Base-by-base conservation (phyloP, 2,113 vertebrate species). In the Rostratula benghalensis region DNA sequence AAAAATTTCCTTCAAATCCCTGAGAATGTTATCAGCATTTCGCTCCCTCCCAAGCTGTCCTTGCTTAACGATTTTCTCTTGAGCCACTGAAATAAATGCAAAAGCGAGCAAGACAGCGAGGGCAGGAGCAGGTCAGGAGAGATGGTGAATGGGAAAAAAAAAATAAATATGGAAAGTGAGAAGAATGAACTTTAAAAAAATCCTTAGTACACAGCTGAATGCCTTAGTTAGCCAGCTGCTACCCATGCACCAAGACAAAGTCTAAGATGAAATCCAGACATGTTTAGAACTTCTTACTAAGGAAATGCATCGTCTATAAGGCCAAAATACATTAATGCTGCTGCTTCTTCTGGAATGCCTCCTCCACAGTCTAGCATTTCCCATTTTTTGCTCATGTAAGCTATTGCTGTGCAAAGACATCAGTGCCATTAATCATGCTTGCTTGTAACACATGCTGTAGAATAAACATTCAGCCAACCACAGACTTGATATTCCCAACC, bases 1-100 rank as follows among this genome's bases (percentile, higher is more conserved):
- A 97, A 98, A 98, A 93, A 99, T 98, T 93, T 97, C 98, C 97
- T 97, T 98, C 97, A 98, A 98, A 96, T 98, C 97, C 97, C 98
- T 98, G 96, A 98, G 97, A 96, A 98, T 96, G 83, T 97, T 97
- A 97, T 98, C 98, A 91, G 98, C 97, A 87, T 97, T 98, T 95
- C 98, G 95, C 87, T 98, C 98, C 95, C 97, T 98, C 94, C 97
- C 97, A 79, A 94, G 97, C 74, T 97, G 94, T 94, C 96, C 95
- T 90, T 87, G 91, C 94, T 97, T 98, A 97, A 95, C 53, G 94
- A 83, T 67, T 97, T 96, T 98, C 90, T 98, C 98, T 96, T 95
- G 85, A 90, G 94, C 67, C 82, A 89, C 97, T 97, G 97, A 89
- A 97, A 97, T 57, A 92, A 95, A 97, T 17, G 94, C 93, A 95